Evolutionary conservation across 2,888 invertebrate genomes (phyloP).

Genomic region (Nephrotoma guestfalica): DNA sequence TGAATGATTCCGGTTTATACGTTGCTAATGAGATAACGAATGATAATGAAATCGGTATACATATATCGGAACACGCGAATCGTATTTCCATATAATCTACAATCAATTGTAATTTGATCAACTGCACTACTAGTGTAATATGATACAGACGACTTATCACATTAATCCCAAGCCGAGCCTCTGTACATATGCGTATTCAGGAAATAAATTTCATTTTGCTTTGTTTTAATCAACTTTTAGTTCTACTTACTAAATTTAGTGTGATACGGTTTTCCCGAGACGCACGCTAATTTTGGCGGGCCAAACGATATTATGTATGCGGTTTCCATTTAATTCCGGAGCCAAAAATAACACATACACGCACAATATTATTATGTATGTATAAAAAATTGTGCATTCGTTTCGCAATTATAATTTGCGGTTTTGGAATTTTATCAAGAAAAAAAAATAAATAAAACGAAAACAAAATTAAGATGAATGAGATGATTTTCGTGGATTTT

Average conservation of each 20-base stretch:
- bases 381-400: background rate
- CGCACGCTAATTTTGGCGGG: background rate
- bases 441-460: background rate
- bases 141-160: background rate
- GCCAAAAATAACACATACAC: background rate
- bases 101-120: background rate
- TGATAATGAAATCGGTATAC: background rate
- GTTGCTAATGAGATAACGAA: background rate
- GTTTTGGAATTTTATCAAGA: background rate
- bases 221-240: background rate
- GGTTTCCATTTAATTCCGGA: background rate
- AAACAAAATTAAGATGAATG: background rate
- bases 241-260: background rate
- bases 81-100: too few species aligned
- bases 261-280: background rate
- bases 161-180: background rate
- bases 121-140: background rate
- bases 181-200: background rate
- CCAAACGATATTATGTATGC: background rate
- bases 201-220: background rate
- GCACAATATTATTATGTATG: background rate
- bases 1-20: too few species aligned
- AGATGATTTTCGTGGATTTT: background rate
- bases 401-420: background rate
- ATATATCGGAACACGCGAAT: background rate